Conservation (phyloP, 2,113 vertebrate genomes). For the Trogon melanurus region DNA sequence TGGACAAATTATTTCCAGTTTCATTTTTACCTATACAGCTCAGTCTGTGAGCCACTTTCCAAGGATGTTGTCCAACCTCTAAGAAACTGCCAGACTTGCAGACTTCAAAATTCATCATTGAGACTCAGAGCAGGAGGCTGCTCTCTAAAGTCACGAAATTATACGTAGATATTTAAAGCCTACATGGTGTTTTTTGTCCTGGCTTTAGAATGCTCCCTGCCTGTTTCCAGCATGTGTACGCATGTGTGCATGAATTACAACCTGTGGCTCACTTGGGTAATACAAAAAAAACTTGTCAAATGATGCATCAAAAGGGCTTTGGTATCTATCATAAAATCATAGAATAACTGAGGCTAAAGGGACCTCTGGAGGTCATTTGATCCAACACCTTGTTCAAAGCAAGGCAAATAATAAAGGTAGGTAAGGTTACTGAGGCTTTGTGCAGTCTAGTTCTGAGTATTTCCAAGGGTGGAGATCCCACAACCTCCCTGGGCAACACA, state of each 20-base stretch:
- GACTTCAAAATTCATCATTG: not conserved
- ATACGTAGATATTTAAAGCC: not conserved
- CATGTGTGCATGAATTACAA: not conserved
- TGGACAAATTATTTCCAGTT: not conserved
- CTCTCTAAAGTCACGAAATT: not conserved
- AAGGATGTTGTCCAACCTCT: rapidly evolving
- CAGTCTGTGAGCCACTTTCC: not conserved
- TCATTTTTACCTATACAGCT: not conserved
- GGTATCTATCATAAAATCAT: not conserved
- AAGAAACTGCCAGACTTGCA: not conserved
- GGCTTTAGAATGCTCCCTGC: not conserved
- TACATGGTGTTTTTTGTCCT: not conserved
- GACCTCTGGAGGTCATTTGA: not conserved
- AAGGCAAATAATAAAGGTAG: not conserved
- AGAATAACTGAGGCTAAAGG: not conserved
- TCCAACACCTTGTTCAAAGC: not conserved
- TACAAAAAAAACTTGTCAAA: not conserved
- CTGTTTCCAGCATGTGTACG: not conserved
- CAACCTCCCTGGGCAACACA: not conserved
- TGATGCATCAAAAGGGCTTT: not conserved
- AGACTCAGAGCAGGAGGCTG: not conserved
- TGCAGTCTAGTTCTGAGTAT: not conserved
- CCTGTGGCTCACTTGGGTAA: not conserved
- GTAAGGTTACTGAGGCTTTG: not conserved
- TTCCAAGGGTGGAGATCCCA: not conserved